These are phyloP conservation scores for Myotis planiceps DNA, from an alignment of 2,797 vertebrate genomes.

Conservation along the genomic window DNA sequence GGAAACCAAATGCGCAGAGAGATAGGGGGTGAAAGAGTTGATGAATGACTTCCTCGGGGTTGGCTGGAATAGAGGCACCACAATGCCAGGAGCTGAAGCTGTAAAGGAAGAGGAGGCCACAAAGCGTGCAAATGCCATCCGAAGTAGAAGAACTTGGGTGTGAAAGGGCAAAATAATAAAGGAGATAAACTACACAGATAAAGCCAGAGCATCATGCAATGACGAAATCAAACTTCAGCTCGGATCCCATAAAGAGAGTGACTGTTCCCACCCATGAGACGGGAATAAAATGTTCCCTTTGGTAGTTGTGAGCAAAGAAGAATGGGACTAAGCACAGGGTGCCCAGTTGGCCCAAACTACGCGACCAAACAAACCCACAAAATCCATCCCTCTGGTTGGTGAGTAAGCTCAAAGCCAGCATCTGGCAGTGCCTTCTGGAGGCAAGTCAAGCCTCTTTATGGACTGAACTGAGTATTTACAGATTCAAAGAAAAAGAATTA, in stretches of 20 bases:
- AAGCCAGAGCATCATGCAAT: not conserved
- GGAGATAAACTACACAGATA: not conserved
- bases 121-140: not conserved
- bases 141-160: not conserved
- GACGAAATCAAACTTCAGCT: conserved; percentile 23
- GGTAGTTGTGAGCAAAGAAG: conserved; percentile 4
- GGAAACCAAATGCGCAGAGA: not conserved
- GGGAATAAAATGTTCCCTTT: conserved; percentile 42
- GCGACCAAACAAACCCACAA: conserved; percentile 55
- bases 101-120: not conserved
- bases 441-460: conserved; percentile 52
- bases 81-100: not conserved
- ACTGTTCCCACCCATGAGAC: not conserved
- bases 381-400: conserved; percentile 5
- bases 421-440: conserved; percentile 56
- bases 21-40: not conserved
- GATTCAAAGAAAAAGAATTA: conserved; percentile 53
- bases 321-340: conserved; percentile 38
- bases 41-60: not conserved
- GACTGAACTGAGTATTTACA: conserved; percentile 60
- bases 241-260: conserved; percentile 13
- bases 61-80: not conserved
- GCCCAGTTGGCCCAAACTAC: not conserved
- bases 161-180: not conserved
- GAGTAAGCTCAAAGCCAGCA: conserved; percentile 29